A percentile compares a stretch with the other conserved stretches of the same genome.
Conservation (phyloP, 2,888 invertebrate species). For the Microplitis deprimator region DNA sequence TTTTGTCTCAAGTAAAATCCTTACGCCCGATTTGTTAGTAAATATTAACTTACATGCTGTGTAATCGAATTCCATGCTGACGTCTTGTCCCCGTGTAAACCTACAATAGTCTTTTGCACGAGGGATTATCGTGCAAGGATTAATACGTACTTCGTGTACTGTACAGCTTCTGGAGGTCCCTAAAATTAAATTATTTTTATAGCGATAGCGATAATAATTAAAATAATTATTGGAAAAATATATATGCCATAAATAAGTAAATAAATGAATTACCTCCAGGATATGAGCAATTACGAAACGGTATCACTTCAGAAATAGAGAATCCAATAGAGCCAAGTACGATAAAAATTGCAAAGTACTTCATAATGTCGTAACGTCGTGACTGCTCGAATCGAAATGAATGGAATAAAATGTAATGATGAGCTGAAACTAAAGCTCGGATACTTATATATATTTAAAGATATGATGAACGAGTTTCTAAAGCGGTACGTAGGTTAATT, state of each 20-base stretch:
- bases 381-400: slow-evolving; percentile 60
- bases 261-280: slow-evolving; percentile 52
- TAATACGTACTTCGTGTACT: slow-evolving; percentile 75
- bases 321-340: slow-evolving; percentile 52
- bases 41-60: slow-evolving; percentile 74
- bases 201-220: not conserved
- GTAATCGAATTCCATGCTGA: slow-evolving; percentile 76
- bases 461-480: too few relatives aligned
- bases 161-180: slow-evolving; percentile 69
- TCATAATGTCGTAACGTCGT: too few relatives aligned
- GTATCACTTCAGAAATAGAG: slow-evolving; percentile 53
- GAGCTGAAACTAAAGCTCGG: not conserved
- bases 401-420: slow-evolving; percentile 45
- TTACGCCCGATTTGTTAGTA: not conserved
- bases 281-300: slow-evolving; percentile 51
- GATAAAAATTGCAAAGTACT: slow-evolving; percentile 47
- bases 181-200: slow-evolving; percentile 37
- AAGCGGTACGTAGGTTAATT: slow-evolving; percentile 69
- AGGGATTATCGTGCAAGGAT: slow-evolving; percentile 76
- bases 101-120: too few relatives aligned
- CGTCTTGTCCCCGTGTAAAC: slow-evolving; percentile 73
- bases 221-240: not conserved
- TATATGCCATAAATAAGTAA: not conserved
- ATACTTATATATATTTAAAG: not conserved
- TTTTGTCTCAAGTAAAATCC: too few relatives aligned